Evolutionary conservation across 2,113 vertebrate species (phyloP).

Genomic region (Pachypanchax playfairii): DNA sequence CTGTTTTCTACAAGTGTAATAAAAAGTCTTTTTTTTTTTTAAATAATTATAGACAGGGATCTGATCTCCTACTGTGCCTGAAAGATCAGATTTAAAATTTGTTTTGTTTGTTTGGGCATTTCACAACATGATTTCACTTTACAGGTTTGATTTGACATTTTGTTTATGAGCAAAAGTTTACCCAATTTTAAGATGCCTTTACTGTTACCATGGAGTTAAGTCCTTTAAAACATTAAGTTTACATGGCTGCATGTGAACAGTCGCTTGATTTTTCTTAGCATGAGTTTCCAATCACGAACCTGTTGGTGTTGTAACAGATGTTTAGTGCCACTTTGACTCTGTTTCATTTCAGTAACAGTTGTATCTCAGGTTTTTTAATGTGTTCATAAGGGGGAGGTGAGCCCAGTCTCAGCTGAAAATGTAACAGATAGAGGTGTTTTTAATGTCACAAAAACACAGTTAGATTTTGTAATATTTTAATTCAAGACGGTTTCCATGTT

Average conservation of each 20-base stretch:
- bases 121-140: not conserved
- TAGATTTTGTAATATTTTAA: no score
- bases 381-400: not conserved
- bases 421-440: no score
- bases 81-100: slow-evolving; percentile 21
- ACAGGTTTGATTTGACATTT: slow-evolving; percentile 13
- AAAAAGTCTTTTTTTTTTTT: slow-evolving; percentile 55
- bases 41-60: slow-evolving; percentile 54
- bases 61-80: slow-evolving; percentile 33
- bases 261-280: no score
- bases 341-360: not conserved
- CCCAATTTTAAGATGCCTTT: slow-evolving; percentile 14
- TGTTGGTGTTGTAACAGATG: slow-evolving; percentile 18
- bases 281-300: no score
- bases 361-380: no score
- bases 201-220: not conserved
- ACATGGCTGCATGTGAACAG: slow-evolving; percentile 3
- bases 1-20: slow-evolving; percentile 45
- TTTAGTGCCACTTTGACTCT: not conserved
- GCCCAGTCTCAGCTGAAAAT: not conserved
- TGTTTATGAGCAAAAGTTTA: not conserved
- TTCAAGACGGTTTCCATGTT: no score
- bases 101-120: slow-evolving; percentile 2
- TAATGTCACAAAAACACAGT: no score
- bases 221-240: slow-evolving; percentile 5